Base-by-base conservation (phyloP, 2,888 invertebrate species). In the Cecidostiba fungosa region DNA sequence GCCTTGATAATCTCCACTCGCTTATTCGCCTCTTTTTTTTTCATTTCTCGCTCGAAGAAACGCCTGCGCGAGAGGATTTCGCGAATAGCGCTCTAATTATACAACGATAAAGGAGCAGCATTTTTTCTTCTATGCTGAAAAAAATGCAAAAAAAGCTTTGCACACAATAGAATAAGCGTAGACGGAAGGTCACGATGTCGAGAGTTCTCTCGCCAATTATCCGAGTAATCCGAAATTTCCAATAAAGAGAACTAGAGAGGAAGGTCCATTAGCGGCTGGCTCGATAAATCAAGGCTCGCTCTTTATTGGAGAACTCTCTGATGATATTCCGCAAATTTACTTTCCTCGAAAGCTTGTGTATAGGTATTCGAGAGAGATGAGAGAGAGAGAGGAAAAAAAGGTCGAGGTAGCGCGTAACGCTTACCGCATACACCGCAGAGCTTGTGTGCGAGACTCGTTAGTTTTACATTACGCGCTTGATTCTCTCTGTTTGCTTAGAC, bases 401-500 rank as follows among this genome's bases (percentile, higher is more conserved):
- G 29, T 29, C 29, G 14, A 59, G n/a, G 54, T 23, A 59, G 23
- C 14, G 12, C 12, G 66, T 29, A 26, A 29, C 66, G 29, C 12
- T 66, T 66, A 66, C 23, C 66, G 54, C 66, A 62, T 50, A 69
- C n/a, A 76, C 54, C 54, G 54, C n/a, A n/a, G 54, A n/a, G 54
- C 54, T 23, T 23, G 54, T 59, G 54, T 54, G 82, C 76, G 50
- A 82, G 39, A 69, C 69, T 77, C 77, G 77, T 82, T 82, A 82
- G 54, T 70, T 76, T 29, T 32, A 36, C 83, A 72, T 83, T 39
- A 77, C 29, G 43, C 66, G 72, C 77, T 26, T 77, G 72, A 62
- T 83, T 77, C 77, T 83, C 77, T 72, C 39, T 43, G 83, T 83
- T 83, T 83, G 83, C 54, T 77, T 77, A 77, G 72, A 47, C 69